Evolutionary conservation across 2,797 vertebrate genomes (phyloP), one percentile per base, ranked within the genome.

Genomic region (Myotis planiceps): DNA sequence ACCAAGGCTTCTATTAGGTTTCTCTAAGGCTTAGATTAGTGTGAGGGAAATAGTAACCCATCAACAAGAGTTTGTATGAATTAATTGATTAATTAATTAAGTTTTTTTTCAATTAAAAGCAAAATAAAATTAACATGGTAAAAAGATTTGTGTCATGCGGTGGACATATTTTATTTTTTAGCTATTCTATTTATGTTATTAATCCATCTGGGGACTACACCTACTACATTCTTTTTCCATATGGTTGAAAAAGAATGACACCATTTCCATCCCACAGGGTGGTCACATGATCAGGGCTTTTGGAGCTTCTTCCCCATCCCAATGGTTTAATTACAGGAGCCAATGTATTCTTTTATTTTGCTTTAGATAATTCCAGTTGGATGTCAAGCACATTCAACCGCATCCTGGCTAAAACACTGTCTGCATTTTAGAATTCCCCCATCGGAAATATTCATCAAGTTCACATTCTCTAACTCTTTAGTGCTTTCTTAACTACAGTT

Each of bases 41-140:
- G 15, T 6, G 51, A 15, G 45, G 34, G 23, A 95, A 83, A 60
- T 60, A 69, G 32, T 51, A 78, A 88, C 42, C 4, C 6, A 23
- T 65, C 23, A 71, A 15, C 21, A 34, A 85, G 19, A 25, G 5
- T 80, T 74, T 37, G 16, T 32, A 55, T 10, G 6, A 1, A 86
- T 83, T 66, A 90, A 58, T 45, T 27, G 53, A 68, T 82, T 92
- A 58, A 86, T 82, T 92, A 58, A 86, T 58, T 53, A 94, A 81
- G 15, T 5, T 69, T 71, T 78, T 78, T 79, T 29, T 55, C 10
- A 87, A 27, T 55, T 94, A 71, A 82, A 94, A 93, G 5, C 42
- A 80, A 75, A 95, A 89, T 87, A 45, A 88, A 94, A 83, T 92
- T 81, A 71, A 39, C 39, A 76, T 9, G 23, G 9, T 80, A 65